Percentiles rank a stretch among this genome's conserved stretches.
Evolutionary conservation across 2,888 invertebrate genomes (phyloP).

Genomic region (Spialia ferax): DNA sequence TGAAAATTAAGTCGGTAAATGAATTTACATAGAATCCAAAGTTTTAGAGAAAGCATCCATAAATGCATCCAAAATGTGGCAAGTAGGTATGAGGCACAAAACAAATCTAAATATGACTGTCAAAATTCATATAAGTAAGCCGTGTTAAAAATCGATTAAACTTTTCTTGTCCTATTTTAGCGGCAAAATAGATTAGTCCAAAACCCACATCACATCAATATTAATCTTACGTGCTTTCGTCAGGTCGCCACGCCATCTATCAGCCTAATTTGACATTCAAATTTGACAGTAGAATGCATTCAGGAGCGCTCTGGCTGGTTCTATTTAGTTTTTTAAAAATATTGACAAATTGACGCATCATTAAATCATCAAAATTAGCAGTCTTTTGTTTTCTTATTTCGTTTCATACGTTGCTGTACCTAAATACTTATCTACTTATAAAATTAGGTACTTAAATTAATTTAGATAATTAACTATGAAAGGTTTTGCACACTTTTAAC

Average conservation of each 20-base stretch:
- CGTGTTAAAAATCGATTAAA: neutral
- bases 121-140: neutral
- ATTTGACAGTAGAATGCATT: conserved; percentile 65
- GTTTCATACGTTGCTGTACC: no score
- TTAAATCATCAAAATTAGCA: no score
- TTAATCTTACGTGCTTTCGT: conserved; percentile 62
- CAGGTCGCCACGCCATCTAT: conserved; percentile 59
- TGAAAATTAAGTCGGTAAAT: no score
- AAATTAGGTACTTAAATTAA: no score
- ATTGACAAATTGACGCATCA: neutral
- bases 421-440: no score
- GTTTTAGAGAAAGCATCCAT: no score
- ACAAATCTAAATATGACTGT: neutral
- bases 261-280: conserved; percentile 68
- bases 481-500: no score
- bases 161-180: conserved; percentile 3
- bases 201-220: conserved; percentile 58
- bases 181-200: conserved; percentile 27
- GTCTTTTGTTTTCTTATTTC: no score
- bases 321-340: conserved; percentile 33
- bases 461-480: no score
- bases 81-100: neutral
- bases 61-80: no score
- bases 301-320: conserved; percentile 52
- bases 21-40: no score